Percentiles rank a stretch among this genome's conserved stretches.
Evolutionary conservation across 2,888 invertebrate genomes (phyloP).

Genomic region (Campoplex capitator): DNA sequence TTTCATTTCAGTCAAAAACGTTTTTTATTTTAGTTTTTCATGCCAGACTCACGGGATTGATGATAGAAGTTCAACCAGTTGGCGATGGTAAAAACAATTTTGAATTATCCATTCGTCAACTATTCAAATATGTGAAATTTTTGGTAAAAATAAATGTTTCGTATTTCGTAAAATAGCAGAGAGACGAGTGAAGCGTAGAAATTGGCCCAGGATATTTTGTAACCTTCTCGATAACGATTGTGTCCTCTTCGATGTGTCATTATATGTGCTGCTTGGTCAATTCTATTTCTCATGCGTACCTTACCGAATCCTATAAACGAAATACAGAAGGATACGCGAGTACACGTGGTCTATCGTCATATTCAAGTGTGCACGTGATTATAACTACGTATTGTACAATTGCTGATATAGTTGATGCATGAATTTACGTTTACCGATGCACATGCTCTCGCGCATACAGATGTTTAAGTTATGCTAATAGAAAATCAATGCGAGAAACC

Average conservation of each 20-base stretch:
- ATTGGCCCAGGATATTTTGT: neutral
- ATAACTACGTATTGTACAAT: too few relatives aligned
- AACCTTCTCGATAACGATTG: conserved; percentile 22
- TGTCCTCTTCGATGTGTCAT: conserved; percentile 2
- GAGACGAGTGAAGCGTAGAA: neutral
- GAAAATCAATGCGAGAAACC: conserved; percentile 4
- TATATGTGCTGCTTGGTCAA: conserved; percentile 16
- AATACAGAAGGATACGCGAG: neutral
- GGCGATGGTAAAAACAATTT: too few relatives aligned
- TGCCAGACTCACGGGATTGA: too few relatives aligned
- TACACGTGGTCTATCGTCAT: neutral
- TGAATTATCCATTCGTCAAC: too few relatives aligned
- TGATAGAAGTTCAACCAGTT: too few relatives aligned
- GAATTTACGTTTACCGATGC: conserved; percentile 30
- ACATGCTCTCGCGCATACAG: conserved; percentile 53
- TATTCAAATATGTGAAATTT: too few relatives aligned
- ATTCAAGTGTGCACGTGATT: neutral
- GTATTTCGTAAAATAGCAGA: neutral
- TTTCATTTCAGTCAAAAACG: too few relatives aligned
- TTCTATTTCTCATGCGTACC: neutral
- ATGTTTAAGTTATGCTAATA: conserved; percentile 48
- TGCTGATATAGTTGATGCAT: conserved; percentile 41
- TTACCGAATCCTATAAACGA: neutral
- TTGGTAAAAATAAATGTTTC: neutral
- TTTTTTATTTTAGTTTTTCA: too few relatives aligned